Base-by-base conservation (phyloP, 2,888 invertebrate genomes). In the Anaspis maculata region DNA sequence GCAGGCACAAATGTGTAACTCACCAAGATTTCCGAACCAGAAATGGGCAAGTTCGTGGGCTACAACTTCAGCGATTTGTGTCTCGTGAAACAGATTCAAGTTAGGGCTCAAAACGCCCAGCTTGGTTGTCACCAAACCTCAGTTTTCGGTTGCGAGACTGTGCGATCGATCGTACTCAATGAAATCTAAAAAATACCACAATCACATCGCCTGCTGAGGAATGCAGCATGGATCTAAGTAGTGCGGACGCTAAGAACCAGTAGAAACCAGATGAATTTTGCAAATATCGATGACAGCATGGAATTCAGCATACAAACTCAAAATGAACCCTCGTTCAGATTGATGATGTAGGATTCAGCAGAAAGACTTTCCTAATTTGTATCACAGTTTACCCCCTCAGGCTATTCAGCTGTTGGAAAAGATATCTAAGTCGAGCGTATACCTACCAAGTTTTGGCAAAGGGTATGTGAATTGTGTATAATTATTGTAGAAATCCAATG, bases 11-110 rank as follows among this genome's bases (percentile, higher is more conserved):
- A 9, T 9, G 19, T 6, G 5, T 19, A 19, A 6, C 4, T 29
- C 38, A 56, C 56, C 54, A 25, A 55, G 45, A 39, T 57, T 54
- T 29, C 56, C 56, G 31, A 56, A 57, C 56, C 56, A 57, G 30
- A 48, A 54, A 38, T 57, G 56, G 9, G 50, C 43, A n/a, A 56
- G 21, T 34, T 57, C 56, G 29, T 57, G 56, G 6, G 42, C 46
- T 12, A 49, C 34, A 7, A 52, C 48, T n/a, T 42, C 12, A 21
- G 36, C 15, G 21, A 46, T 42, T 37, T 49, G 48, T 7, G 9
- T 27, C 14, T 35, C 25, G 21, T 37, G 39, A 24, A 39, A 52
- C 27, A 39, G 24, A 6, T 27, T 9, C 2, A 27, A 16, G 5
- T 25, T 6, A 4, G 24, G 30, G 2, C 42, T 41, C 3, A 54